phyloP scores from a whole-genome alignment of 2,113 vertebrate species.

The Onychostruthus taczanowskii region DNA sequence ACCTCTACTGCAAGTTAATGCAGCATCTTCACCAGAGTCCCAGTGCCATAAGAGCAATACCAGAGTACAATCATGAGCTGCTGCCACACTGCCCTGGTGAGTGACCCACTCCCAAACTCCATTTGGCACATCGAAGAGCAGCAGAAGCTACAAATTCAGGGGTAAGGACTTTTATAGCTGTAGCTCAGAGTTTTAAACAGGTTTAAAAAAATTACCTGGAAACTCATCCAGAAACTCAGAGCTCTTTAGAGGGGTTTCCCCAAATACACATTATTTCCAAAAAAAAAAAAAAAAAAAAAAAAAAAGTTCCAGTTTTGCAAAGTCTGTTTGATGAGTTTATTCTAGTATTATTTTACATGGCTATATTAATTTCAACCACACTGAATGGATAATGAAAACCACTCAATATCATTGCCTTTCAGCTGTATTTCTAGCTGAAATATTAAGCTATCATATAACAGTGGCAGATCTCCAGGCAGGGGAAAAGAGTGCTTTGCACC shows the following conservation, averaged over 20 bases:
- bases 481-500: conserved; percentile 20
- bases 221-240: background rate
- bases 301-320: background rate
- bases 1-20: background rate
- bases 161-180: background rate
- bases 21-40: background rate
- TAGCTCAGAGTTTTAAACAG: background rate
- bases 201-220: background rate
- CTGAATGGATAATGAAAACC: background rate
- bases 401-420: conserved; percentile 33
- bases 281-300: background rate
- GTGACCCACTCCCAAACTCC: background rate
- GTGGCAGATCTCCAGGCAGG: conserved; percentile 29
- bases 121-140: background rate
- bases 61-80: rapidly evolving
- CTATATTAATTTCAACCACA: background rate
- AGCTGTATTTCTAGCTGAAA: conserved; percentile 47
- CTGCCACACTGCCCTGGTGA: rapidly evolving
- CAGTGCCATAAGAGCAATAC: background rate
- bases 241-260: background rate
- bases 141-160: background rate
- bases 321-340: background rate
- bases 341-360: background rate
- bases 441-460: conserved; percentile 51
- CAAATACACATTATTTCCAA: background rate